These are phyloP conservation scores for Borostomias antarcticus DNA, from an alignment of 2,797 vertebrate species.

Conservation along the genomic window DNA sequence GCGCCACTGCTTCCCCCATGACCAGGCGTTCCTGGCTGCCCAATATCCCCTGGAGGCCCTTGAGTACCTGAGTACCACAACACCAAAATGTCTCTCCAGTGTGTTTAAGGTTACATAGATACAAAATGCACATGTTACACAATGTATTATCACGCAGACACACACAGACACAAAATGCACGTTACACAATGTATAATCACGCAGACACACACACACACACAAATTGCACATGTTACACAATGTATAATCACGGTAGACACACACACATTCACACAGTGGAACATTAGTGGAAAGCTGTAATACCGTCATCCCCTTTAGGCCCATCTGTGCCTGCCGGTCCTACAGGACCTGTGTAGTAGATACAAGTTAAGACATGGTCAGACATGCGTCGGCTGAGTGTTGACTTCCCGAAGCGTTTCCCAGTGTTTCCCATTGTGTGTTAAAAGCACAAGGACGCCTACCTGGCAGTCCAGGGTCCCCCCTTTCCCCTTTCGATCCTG, in stretches of 20 bases:
- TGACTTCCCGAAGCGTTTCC: neutral
- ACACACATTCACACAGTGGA: neutral
- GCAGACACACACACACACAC: no score
- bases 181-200: no score
- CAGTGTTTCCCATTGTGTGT: neutral
- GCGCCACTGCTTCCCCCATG: neutral
- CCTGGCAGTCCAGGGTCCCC: slow-evolving; percentile 36
- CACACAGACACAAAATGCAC: neutral
- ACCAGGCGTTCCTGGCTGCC: neutral
- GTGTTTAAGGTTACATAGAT: neutral
- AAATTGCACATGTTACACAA: no score
- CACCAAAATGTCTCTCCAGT: neutral
- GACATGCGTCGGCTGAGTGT: neutral
- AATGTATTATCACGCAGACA: no score
- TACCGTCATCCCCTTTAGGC: slow-evolving; percentile 8
- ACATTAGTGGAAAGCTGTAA: neutral
- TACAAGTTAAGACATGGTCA: neutral
- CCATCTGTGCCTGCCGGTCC: slow-evolving; percentile 1
- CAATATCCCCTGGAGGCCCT: neutral
- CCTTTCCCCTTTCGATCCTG: slow-evolving; percentile 52
- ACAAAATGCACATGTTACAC: slow-evolving; percentile 2
- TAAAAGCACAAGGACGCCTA: neutral
- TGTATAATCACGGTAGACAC: neutral
- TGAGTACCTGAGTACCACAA: slow-evolving; percentile 1
- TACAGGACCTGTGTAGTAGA: neutral